Conservation (phyloP, 2,797 vertebrate genomes). For the Okamejei kenojei region DNA sequence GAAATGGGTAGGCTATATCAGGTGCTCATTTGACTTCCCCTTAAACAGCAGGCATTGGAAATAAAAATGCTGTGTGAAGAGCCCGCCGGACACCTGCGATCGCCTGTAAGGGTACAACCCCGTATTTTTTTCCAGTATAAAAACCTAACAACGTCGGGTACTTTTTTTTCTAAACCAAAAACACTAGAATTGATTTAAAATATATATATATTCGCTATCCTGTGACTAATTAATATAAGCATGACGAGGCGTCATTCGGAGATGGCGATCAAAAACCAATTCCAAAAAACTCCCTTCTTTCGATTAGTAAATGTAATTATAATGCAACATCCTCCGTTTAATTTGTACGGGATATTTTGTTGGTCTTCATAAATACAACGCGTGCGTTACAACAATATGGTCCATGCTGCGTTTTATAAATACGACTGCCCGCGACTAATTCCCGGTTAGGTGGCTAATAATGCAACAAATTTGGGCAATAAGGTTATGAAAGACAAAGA, state of each 20-base stretch:
- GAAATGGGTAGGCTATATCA: not conserved
- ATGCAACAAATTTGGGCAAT: no score
- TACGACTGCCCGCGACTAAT: not conserved
- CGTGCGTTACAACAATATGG: not conserved
- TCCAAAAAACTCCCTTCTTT: not conserved
- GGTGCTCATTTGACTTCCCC: not conserved
- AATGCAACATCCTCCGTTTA: not conserved
- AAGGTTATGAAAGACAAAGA: not conserved
- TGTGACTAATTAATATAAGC: not conserved
- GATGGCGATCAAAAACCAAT: not conserved
- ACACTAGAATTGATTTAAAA: no score
- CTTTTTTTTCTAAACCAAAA: not conserved
- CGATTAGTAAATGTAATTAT: not conserved
- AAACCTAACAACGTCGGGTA: not conserved
- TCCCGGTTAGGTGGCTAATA: not conserved
- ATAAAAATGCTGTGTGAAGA: not conserved
- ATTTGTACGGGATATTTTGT: not conserved
- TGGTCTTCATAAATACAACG: no score
- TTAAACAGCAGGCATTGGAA: not conserved
- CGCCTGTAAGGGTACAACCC: not conserved
- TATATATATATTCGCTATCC: no score
- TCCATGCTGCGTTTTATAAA: not conserved
- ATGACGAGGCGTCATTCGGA: not conserved
- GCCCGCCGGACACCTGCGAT: not conserved
- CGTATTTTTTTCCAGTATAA: not conserved